Percentiles rank a stretch among this genome's conserved stretches.
These are phyloP conservation scores for Calyptommatus sinebrachiatus DNA, from an alignment of 2,113 vertebrate species.

Conservation along the genomic window DNA sequence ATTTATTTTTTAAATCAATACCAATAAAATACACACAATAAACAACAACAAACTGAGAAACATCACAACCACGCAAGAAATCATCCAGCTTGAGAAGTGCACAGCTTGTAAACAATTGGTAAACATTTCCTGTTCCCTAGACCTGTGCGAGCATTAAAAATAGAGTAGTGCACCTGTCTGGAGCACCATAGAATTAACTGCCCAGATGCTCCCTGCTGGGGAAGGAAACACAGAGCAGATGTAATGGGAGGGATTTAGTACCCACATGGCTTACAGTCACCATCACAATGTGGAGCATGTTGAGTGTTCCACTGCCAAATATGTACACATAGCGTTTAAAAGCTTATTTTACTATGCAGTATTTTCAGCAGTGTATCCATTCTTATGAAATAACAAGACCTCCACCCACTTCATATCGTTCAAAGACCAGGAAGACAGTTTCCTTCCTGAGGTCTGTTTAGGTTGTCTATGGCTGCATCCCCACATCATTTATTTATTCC, in stretches of 20 bases:
- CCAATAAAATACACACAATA: slow-evolving; percentile 9
- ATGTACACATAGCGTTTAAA: neutral
- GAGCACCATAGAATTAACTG: rapidly evolving
- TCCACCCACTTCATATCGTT: neutral
- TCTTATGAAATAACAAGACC: neutral
- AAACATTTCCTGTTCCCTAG: neutral
- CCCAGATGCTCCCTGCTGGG: slow-evolving; percentile 26
- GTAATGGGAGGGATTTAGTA: slow-evolving; percentile 23
- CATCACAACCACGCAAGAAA: no score
- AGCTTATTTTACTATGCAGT: neutral
- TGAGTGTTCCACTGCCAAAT: neutral
- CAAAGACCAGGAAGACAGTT: no score
- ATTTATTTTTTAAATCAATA: no score
- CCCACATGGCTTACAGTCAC: neutral
- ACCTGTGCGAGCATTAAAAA: slow-evolving; percentile 26
- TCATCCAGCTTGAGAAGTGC: no score
- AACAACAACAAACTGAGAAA: no score
- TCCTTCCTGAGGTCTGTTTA: no score
- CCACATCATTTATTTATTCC: no score
- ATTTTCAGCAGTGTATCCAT: neutral
- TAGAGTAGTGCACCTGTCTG: slow-evolving; percentile 8
- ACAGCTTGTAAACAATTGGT: no score
- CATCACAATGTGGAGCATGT: neutral
- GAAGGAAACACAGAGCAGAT: slow-evolving; percentile 42
- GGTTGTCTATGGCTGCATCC: no score